Conservation (phyloP, 37 sponge, comb jelly and placozoan species). For the Ephydatia muelleri region DNA sequence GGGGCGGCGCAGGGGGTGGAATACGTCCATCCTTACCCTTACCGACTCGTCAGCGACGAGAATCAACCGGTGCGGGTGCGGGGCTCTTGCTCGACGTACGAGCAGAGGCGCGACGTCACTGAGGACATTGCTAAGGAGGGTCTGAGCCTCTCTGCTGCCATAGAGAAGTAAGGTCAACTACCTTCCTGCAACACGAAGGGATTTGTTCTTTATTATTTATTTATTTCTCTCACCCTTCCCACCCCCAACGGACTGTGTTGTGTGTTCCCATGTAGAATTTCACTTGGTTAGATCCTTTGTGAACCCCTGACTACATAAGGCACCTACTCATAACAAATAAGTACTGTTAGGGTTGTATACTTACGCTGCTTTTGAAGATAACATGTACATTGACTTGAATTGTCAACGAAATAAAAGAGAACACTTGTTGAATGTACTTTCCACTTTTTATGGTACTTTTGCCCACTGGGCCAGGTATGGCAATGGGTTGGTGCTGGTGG, state of each 20-base stretch:
- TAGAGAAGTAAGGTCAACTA: constrained; percentile 49
- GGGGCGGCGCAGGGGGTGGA: background rate
- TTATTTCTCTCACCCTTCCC: constrained; percentile 9
- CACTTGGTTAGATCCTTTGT: too few relatives aligned
- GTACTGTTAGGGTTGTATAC: too few relatives aligned
- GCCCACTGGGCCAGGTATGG: constrained; percentile 46
- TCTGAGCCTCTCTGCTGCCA: background rate
- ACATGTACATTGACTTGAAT: too few relatives aligned
- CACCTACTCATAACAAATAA: too few relatives aligned
- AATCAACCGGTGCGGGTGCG: background rate
- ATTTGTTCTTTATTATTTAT: background rate
- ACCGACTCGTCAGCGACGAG: background rate
- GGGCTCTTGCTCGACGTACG: constrained; percentile 55
- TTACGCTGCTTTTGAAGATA: too few relatives aligned
- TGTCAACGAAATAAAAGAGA: too few relatives aligned
- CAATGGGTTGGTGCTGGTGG: constrained; percentile 55
- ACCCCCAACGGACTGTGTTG: too few relatives aligned
- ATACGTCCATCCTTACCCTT: constrained; percentile 10
- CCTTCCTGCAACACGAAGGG: too few relatives aligned
- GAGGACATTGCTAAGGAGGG: constrained; percentile 7
- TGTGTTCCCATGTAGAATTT: too few relatives aligned
- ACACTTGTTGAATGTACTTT: too few relatives aligned
- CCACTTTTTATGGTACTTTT: too few relatives aligned
- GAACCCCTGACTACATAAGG: too few relatives aligned
- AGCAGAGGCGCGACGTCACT: constrained; percentile 53